Evolutionary conservation across 2,113 vertebrate species (phyloP).

Genomic region (Gasterosteus aculeatus): DNA sequence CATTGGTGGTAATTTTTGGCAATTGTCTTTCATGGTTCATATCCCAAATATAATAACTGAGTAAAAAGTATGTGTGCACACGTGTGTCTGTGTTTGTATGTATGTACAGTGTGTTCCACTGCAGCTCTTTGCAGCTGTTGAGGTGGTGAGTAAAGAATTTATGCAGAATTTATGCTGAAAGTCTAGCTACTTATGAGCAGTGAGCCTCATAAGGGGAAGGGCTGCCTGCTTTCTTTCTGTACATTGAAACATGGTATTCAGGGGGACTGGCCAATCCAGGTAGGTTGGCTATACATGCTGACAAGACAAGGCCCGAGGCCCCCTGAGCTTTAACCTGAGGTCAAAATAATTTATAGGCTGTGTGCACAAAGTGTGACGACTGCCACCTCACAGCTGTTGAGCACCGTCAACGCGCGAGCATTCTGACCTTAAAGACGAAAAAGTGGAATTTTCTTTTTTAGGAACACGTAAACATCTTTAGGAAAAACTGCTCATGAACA

Average conservation of each 20-base stretch:
- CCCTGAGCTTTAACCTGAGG: constrained; percentile 45
- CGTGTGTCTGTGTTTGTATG: background rate
- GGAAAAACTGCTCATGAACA: background rate
- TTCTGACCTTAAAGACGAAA: constrained; percentile 5
- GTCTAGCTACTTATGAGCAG: constrained; percentile 50
- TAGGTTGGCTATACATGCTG: constrained; percentile 14
- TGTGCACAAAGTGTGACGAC: constrained; percentile 50
- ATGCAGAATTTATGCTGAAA: constrained; percentile 69
- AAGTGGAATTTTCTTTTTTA: constrained; percentile 14
- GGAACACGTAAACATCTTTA: background rate
- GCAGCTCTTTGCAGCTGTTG: constrained; percentile 68
- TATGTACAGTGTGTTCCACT: constrained; percentile 25
- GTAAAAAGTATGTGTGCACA: background rate
- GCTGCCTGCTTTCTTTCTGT: constrained; percentile 32
- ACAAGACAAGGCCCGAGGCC: constrained; percentile 37
- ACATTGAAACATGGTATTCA: constrained; percentile 36
- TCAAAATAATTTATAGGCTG: constrained; percentile 64
- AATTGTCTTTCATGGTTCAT: background rate
- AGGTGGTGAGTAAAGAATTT: constrained; percentile 80
- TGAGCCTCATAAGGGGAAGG: constrained; percentile 42
- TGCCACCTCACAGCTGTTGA: constrained; percentile 52
- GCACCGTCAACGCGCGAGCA: constrained; percentile 24
- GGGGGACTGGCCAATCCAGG: constrained; percentile 3
- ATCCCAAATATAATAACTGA: constrained; percentile 25
- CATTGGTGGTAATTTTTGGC: background rate